A percentile compares a stretch with the other conserved stretches of the same genome.
Conservation (phyloP, 2,797 vertebrate species). For the Lindbergichthys nudifrons region DNA sequence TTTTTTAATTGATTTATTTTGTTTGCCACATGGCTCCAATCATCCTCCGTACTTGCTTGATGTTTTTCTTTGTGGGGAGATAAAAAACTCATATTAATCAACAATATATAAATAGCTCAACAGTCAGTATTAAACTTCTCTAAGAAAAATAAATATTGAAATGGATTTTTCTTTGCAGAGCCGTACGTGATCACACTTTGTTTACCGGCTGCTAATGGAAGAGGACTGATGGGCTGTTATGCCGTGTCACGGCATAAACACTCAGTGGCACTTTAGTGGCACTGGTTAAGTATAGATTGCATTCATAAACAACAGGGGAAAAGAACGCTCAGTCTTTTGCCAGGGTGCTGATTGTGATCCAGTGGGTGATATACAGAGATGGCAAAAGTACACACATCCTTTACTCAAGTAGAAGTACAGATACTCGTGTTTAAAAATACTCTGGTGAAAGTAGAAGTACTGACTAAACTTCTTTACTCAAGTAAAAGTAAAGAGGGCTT, state of each 20-base stretch:
- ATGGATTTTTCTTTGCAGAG: slow-evolving; percentile 52
- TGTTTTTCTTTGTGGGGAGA: no score
- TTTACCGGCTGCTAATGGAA: slow-evolving; percentile 72
- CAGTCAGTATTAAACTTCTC: no score
- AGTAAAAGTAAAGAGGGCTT: no score
- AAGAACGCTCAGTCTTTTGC: neutral
- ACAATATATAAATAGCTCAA: no score
- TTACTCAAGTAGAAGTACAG: no score
- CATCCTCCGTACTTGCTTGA: no score
- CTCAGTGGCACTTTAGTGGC: slow-evolving; percentile 38
- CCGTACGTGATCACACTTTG: slow-evolving; percentile 64
- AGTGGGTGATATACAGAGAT: neutral
- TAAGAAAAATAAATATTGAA: slow-evolving; percentile 27
- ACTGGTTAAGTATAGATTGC: slow-evolving; percentile 43
- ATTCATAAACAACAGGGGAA: slow-evolving; percentile 21
- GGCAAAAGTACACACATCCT: neutral
- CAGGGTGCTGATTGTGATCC: neutral
- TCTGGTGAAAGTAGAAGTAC: no score
- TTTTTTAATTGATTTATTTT: no score
- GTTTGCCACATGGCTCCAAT: no score
- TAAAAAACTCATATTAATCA: no score
- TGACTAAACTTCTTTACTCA: no score
- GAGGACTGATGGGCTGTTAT: slow-evolving; percentile 34
- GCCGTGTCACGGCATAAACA: slow-evolving; percentile 56
- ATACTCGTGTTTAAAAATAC: no score